Evolutionary conservation across 2,113 vertebrate genomes (phyloP).

Genomic region (Megaceryle torquata): DNA sequence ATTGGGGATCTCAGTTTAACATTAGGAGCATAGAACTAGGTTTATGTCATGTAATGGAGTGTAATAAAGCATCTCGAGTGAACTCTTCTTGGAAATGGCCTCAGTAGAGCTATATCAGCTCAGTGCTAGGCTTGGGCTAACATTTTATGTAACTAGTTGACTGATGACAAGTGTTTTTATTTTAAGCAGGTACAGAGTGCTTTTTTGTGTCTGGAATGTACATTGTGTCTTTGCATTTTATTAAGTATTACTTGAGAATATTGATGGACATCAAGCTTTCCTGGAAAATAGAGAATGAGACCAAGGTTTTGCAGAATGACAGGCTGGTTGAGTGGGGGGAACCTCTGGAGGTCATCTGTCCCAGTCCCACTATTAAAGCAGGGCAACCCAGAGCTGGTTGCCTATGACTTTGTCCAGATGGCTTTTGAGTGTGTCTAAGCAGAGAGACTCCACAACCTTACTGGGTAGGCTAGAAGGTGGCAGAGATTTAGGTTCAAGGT

Average conservation of each 20-base stretch:
- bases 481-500: not conserved
- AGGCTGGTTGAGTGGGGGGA: not conserved
- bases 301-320: not conserved
- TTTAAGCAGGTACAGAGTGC: not conserved
- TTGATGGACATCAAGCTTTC: not conserved
- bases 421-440: not conserved
- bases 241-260: not conserved
- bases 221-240: rapidly evolving
- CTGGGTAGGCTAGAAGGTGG: not conserved
- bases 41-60: not conserved
- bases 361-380: not conserved
- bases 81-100: not conserved
- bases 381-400: not conserved
- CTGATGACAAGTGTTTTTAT: not conserved
- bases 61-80: not conserved
- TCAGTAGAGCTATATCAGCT: not conserved
- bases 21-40: not conserved
- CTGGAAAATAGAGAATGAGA: not conserved
- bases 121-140: not conserved
- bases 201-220: not conserved
- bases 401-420: not conserved
- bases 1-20: rapidly evolving
- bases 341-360: not conserved
- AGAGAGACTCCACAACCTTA: not conserved
- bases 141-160: not conserved